Conservation (phyloP, 1,140 invertebrate genomes). For the Brachionus asplanchnoidis region DNA sequence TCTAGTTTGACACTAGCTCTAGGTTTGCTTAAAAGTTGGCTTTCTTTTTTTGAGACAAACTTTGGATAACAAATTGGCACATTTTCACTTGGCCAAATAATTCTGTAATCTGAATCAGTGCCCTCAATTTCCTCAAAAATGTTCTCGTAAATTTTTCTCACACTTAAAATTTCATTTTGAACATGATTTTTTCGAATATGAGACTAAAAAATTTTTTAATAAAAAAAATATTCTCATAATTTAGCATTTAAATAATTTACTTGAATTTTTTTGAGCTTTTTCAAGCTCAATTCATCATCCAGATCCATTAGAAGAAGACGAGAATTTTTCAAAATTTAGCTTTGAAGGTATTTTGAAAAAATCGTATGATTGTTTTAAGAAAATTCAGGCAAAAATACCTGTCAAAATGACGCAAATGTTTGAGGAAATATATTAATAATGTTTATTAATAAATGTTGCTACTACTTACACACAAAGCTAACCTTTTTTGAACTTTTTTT, state of each 20-base stretch:
- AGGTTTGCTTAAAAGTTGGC: neutral
- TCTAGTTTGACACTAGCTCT: neutral
- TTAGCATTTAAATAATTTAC: neutral
- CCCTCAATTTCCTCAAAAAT: conserved; percentile 29
- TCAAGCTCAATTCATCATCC: conserved; percentile 4
- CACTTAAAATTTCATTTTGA: conserved; percentile 13
- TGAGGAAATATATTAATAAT: neutral
- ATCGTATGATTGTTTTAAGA: neutral
- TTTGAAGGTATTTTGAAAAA: neutral
- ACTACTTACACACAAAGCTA: neutral
- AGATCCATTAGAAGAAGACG: neutral
- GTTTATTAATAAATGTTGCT: neutral
- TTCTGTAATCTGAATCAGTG: neutral
- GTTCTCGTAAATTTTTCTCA: neutral
- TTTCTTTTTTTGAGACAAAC: conserved; percentile 34
- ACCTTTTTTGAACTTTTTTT: neutral
- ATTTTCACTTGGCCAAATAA: neutral
- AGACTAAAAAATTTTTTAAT: neutral
- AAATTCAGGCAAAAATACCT: neutral
- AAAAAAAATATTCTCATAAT: neutral
- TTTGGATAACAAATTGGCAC: conserved; percentile 37
- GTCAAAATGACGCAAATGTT: neutral
- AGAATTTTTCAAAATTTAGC: no score
- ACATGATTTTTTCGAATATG: conserved; percentile 19
- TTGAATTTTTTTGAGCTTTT: conserved; percentile 35